These are phyloP conservation scores for Chlorops oryzae DNA, from an alignment of 1,140 invertebrate genomes.

Conservation along the genomic window DNA sequence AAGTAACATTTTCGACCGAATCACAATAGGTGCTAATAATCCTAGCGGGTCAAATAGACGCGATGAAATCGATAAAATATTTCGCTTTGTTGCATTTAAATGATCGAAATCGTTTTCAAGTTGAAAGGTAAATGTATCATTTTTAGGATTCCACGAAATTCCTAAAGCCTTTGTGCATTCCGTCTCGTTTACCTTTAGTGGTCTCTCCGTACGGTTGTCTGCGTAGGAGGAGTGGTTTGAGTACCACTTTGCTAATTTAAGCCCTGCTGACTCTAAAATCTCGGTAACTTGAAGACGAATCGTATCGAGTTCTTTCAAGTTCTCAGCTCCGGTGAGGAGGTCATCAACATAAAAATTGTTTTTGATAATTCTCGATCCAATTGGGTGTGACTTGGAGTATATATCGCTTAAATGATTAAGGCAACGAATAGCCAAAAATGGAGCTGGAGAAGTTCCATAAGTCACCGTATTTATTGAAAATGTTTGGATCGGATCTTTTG, in stretches of 20 bases:
- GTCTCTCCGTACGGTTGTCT: background rate
- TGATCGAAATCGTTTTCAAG: background rate
- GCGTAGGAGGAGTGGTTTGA: background rate
- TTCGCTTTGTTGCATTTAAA: background rate
- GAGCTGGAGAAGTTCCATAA: conserved; percentile 35
- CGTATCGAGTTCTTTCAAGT: background rate
- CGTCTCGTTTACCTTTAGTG: background rate
- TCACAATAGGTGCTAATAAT: conserved; percentile 38
- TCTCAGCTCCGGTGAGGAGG: background rate
- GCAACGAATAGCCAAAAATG: conserved; percentile 34
- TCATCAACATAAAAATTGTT: conserved; percentile 20
- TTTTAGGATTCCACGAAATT: background rate
- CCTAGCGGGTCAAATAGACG: conserved; percentile 50
- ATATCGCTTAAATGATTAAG: conserved; percentile 34
- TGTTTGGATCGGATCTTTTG: conserved; percentile 15
- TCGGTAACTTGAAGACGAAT: background rate
- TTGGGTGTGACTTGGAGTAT: conserved; percentile 19
- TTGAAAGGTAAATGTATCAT: conserved; percentile 2
- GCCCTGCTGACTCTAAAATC: background rate
- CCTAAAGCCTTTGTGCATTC: conserved; percentile 1
- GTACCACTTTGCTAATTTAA: conserved; percentile 3
- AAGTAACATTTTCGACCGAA: conserved; percentile 45
- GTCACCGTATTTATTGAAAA: conserved; percentile 25
- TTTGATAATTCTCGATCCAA: conserved; percentile 25
- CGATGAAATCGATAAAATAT: conserved; percentile 22